phyloP scores from a whole-genome alignment of 2,888 invertebrate genomes.

The Oscheius sp. region DNA sequence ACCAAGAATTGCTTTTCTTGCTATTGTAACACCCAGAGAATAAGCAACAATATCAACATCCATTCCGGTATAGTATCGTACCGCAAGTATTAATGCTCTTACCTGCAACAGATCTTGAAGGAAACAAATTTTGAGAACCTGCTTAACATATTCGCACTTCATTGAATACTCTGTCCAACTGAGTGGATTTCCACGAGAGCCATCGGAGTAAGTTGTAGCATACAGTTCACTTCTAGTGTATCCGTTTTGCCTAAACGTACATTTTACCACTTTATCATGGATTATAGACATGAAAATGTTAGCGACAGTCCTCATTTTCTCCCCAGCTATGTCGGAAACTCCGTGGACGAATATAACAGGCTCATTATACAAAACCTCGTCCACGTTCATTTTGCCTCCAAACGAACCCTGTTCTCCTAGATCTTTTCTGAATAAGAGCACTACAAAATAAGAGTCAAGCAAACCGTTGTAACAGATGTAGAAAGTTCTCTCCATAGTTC shows the following conservation, averaged over 20 bases:
- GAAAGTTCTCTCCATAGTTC: constrained; percentile 45
- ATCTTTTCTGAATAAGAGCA: constrained; percentile 40
- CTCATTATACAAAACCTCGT: constrained; percentile 48
- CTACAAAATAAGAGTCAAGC: background rate
- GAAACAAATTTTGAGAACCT: constrained; percentile 43
- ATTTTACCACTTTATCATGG: constrained; percentile 32
- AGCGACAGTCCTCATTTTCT: constrained; percentile 61
- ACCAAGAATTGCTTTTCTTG: constrained; percentile 70
- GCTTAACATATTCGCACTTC: constrained; percentile 72
- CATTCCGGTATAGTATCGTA: constrained; percentile 69
- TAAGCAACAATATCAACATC: constrained; percentile 72
- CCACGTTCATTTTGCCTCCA: constrained; percentile 38
- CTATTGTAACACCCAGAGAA: constrained; percentile 70
- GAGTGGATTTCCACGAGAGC: constrained; percentile 70
- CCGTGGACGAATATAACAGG: constrained; percentile 72
- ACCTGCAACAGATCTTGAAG: constrained; percentile 46
- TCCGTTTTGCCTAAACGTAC: constrained; percentile 54
- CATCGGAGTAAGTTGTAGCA: constrained; percentile 72
- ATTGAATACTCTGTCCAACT: constrained; percentile 70
- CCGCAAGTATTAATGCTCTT: constrained; percentile 71
- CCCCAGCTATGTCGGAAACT: constrained; percentile 70
- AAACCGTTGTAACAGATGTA: constrained; percentile 47
- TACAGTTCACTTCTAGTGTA: constrained; percentile 65
- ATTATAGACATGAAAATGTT: constrained; percentile 50
- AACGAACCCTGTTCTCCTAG: constrained; percentile 50